phyloP scores from a whole-genome alignment of 2,888 invertebrate genomes.

The Eueremaeus valkanovi region DNA sequence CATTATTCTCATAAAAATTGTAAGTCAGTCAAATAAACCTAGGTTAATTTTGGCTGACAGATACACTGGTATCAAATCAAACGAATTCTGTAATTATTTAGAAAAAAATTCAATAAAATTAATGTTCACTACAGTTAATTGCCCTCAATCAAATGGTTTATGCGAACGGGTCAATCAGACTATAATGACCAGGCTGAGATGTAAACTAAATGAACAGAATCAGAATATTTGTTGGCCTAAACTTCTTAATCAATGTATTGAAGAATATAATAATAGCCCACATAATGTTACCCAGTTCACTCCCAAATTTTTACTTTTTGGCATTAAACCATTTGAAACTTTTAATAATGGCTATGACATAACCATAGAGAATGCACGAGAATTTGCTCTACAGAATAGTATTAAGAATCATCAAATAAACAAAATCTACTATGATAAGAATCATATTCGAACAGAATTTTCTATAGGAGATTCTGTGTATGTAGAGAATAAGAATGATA shows the following conservation, averaged over 20 bases:
- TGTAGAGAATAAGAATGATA: background rate
- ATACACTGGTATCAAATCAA: slow-evolving; percentile 23
- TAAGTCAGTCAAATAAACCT: background rate
- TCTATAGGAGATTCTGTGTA: slow-evolving; percentile 5
- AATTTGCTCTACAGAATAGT: background rate
- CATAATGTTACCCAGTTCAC: slow-evolving; percentile 27
- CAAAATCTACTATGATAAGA: slow-evolving; percentile 9
- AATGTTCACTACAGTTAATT: slow-evolving; percentile 20
- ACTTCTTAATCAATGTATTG: background rate
- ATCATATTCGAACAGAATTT: background rate
- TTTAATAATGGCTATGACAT: background rate
- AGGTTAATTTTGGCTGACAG: slow-evolving; percentile 18
- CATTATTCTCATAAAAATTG: slow-evolving; percentile 26
- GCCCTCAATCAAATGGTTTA: slow-evolving; percentile 25
- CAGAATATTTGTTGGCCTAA: slow-evolving; percentile 21
- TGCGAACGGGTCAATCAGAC: slow-evolving; percentile 30
- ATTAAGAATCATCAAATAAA: background rate
- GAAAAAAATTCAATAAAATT: background rate
- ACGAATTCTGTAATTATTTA: slow-evolving; percentile 18
- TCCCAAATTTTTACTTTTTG: slow-evolving; percentile 7
- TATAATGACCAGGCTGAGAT: background rate
- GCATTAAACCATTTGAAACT: slow-evolving; percentile 12
- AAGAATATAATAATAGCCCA: slow-evolving; percentile 27
- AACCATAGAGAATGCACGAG: background rate
- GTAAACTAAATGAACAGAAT: background rate